Base-by-base conservation (phyloP, 2,113 vertebrate species). In the Phrynosoma blainvillii region DNA sequence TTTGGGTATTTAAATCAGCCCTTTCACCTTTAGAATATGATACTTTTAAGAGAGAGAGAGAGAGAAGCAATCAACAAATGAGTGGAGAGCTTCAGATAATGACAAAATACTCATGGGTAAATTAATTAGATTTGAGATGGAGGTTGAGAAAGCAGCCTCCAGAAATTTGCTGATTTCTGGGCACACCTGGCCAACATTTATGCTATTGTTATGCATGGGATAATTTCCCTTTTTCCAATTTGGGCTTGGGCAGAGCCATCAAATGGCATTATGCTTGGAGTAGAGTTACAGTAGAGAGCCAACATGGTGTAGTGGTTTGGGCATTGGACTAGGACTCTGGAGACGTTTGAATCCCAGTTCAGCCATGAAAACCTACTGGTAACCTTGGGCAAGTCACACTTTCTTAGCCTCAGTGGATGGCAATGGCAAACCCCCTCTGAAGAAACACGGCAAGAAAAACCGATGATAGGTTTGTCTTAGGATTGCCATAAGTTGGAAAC, bases 21-120 rank as follows among this genome's bases (percentile, higher is more conserved):
- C 36, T 59, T 42, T 75, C 18, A 68, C 14, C 13, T 68, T 66
- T 78, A 5, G 6, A 18, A 73, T 21, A 71, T 85, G 87, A 71
- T 27, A 21, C 84, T 27, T 59, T 62, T 16, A 62, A 88, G 91
- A 88, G 5, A 86, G 0, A n/a, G n/a, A 88, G 91, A 88, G 5
- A 27, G 16, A 59, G 20, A 32, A 9, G 1, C 7, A 82, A 47
- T 14, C 62, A 91, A 88, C n/a, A 52, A 68, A 68, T 32, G 78
- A 52, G 65, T 27, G 86, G 13, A 79, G 10, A 30, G 30, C 77
- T 86, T n/a, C 40, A 79, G 20, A 65, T 86, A 20, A 84, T 6
- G 32, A 71, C 81, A 85, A 66, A 74, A 62, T 59, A 82, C 25
- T 16, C 68, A 14, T 70, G 47, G 13, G 56, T 87, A 85, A 18